These are phyloP conservation scores for Rhynchotus rufescens DNA, from an alignment of 2,797 vertebrate genomes.

Conservation along the genomic window DNA sequence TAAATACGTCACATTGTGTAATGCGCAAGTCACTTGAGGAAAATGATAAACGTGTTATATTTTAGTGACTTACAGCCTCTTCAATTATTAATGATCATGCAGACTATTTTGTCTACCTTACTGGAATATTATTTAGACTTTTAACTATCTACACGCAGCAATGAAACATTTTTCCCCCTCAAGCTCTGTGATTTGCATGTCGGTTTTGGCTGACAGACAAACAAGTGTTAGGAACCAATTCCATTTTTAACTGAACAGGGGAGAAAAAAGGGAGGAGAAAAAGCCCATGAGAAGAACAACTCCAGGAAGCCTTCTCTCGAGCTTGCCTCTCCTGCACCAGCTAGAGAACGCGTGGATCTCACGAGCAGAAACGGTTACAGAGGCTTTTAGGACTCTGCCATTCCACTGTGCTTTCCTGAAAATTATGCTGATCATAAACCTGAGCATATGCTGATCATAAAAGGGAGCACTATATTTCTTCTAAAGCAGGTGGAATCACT, in stretches of 20 bases:
- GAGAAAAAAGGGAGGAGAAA: neutral
- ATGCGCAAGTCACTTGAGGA: conserved; percentile 59
- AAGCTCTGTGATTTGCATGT: neutral
- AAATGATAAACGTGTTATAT: conserved; percentile 72
- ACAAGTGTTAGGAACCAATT: neutral
- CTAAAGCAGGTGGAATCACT: neutral
- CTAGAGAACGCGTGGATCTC: neutral
- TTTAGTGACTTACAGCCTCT: conserved; percentile 73
- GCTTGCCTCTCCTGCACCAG: neutral
- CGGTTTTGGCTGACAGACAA: neutral
- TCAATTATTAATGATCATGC: conserved; percentile 68
- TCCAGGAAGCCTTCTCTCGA: neutral
- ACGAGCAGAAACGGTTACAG: neutral
- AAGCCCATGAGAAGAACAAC: neutral
- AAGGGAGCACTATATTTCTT: conserved; percentile 27
- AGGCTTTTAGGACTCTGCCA: neutral
- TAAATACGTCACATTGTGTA: conserved; percentile 54
- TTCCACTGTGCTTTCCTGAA: conserved; percentile 15
- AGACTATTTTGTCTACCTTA: conserved; percentile 60
- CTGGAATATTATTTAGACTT: conserved; percentile 68
- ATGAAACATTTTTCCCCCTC: conserved; percentile 8
- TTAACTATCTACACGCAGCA: conserved; percentile 59
- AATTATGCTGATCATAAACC: conserved; percentile 31
- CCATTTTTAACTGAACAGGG: neutral
- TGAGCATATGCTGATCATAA: conserved; percentile 32